Evolutionary conservation across 2,888 invertebrate species (phyloP).

Genomic region (Ectemnius continuus): DNA sequence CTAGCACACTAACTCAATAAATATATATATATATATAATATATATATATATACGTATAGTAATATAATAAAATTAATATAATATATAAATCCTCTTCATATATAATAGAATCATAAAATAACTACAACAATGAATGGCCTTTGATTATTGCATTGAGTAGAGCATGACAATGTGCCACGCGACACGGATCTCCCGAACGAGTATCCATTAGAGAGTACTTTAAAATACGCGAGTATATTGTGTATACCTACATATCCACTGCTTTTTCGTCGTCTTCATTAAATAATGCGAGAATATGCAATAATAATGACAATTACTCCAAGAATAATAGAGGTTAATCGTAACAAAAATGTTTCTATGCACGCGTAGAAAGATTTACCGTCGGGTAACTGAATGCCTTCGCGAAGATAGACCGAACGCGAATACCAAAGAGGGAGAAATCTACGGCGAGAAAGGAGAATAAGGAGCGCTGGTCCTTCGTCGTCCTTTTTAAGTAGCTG

Average conservation of each 20-base stretch:
- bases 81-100: slow-evolving; percentile 25
- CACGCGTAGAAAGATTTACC: slow-evolving; percentile 31
- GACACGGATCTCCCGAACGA: slow-evolving; percentile 29
- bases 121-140: slow-evolving; percentile 73
- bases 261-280: neutral
- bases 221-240: neutral
- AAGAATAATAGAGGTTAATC: slow-evolving; percentile 15
- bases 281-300: neutral
- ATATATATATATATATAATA: slow-evolving; percentile 54
- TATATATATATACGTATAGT: slow-evolving; percentile 13
- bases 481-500: slow-evolving; percentile 4
- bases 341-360: slow-evolving; percentile 37
- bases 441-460: neutral
- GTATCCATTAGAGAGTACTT: slow-evolving; percentile 13
- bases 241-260: slow-evolving; percentile 21
- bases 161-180: slow-evolving; percentile 69
- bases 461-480: neutral
- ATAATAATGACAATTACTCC: neutral
- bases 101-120: slow-evolving; percentile 41
- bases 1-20: slow-evolving; percentile 63
- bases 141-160: slow-evolving; percentile 73
- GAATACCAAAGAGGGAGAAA: neutral
- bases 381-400: slow-evolving; percentile 46
- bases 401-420: slow-evolving; percentile 10
- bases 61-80: neutral